A percentile compares a stretch with the other conserved stretches of the same genome.
Evolutionary conservation across 2,113 vertebrate genomes (phyloP).

Genomic region (Zosterops lateralis): DNA sequence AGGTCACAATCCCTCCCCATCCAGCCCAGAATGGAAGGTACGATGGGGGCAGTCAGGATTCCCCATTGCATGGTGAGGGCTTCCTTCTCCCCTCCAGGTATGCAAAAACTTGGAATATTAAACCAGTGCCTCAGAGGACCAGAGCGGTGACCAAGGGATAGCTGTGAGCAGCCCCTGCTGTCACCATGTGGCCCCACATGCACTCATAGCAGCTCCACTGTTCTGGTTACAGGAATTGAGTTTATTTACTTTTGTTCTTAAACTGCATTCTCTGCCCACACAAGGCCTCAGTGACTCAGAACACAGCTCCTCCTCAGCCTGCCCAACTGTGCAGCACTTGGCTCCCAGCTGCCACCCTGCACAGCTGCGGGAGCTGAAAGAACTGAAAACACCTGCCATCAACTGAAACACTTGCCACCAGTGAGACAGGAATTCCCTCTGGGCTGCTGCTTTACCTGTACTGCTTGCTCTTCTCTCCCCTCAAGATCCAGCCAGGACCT

Average conservation of each 20-base stretch:
- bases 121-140: neutral
- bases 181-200: accelerated
- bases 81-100: neutral
- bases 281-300: neutral
- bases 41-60: neutral
- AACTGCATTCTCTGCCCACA: neutral
- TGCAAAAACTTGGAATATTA: neutral
- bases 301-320: neutral
- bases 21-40: neutral
- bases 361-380: accelerated
- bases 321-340: accelerated
- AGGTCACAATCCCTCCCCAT: neutral
- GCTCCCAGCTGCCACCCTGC: neutral
- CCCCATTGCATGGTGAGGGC: accelerated
- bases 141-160: neutral
- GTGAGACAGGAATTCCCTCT: accelerated
- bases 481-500: neutral
- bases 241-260: neutral
- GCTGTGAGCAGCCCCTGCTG: neutral
- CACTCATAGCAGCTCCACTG: neutral
- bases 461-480: neutral
- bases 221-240: neutral
- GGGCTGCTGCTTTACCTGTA: neutral
- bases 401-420: accelerated
- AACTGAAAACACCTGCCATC: accelerated